phyloP scores from a whole-genome alignment of 2,888 invertebrate species.

The Drosophila nr. fundita region DNA sequence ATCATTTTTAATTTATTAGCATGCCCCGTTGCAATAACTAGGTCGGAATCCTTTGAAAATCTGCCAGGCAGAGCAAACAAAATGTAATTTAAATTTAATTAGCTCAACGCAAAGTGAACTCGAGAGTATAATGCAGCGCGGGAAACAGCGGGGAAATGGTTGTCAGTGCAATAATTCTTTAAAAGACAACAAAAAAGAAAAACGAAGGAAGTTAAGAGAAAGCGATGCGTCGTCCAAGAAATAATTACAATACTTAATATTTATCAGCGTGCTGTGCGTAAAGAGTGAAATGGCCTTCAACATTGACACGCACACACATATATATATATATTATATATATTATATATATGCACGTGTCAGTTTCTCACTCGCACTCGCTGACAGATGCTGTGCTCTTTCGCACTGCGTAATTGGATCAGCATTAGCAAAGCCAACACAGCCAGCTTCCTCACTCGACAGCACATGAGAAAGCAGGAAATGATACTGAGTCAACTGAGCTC shows the following conservation, averaged over 20 bases:
- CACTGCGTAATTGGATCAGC: slow-evolving; percentile 68
- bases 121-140: background rate
- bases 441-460: slow-evolving; percentile 37
- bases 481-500: slow-evolving; percentile 77
- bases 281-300: slow-evolving; percentile 12
- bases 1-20: slow-evolving; percentile 72
- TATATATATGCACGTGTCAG: slow-evolving; percentile 5
- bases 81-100: slow-evolving; percentile 74
- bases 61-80: slow-evolving; percentile 32
- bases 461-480: slow-evolving; percentile 60
- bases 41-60: slow-evolving; percentile 49
- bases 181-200: background rate
- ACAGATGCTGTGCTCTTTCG: slow-evolving; percentile 29
- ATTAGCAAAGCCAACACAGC: slow-evolving; percentile 55
- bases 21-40: slow-evolving; percentile 26
- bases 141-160: background rate
- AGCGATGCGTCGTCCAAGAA: slow-evolving; percentile 35
- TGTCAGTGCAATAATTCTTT: slow-evolving; percentile 50
- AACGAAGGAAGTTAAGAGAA: slow-evolving; percentile 21
- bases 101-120: slow-evolving; percentile 29
- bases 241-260: slow-evolving; percentile 56
- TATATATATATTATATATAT: background rate
- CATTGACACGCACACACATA: background rate
- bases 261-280: slow-evolving; percentile 36
- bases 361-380: slow-evolving; percentile 14